Evolutionary conservation across 2,113 vertebrate species (phyloP).

Genomic region (Archocentrus centrarchus): DNA sequence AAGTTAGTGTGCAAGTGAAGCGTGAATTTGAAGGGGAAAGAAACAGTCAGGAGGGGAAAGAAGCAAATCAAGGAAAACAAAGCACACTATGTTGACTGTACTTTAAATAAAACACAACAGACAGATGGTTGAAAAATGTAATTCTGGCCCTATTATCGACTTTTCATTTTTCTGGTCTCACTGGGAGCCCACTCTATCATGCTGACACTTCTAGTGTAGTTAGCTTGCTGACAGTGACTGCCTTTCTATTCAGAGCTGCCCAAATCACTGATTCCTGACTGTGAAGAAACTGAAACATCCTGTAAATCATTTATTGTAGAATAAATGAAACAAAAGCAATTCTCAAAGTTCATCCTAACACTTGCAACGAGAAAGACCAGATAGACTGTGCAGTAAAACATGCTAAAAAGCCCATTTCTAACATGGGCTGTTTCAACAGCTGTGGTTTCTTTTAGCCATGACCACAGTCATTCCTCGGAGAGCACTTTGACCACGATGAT

Average conservation of each 20-base stretch:
- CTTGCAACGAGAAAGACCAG: not conserved
- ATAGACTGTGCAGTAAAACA: not conserved
- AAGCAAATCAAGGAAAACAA: not conserved
- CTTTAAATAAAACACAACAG: constrained; percentile 19
- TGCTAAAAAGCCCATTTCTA: not conserved
- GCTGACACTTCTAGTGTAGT: constrained; percentile 29
- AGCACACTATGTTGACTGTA: not conserved
- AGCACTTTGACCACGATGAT: not conserved
- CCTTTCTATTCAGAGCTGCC: constrained; percentile 16
- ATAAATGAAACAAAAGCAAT: constrained; percentile 10
- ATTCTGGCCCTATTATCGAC: constrained; percentile 26
- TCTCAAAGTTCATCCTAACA: not conserved
- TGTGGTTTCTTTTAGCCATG: not conserved
- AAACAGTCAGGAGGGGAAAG: not conserved
- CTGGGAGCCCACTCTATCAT: constrained; percentile 34
- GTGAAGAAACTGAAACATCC: constrained; percentile 29
- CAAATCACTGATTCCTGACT: constrained; percentile 21
- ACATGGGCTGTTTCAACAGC: not conserved
- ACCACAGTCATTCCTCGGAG: not conserved
- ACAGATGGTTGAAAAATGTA: constrained; percentile 22
- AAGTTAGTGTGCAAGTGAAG: not conserved
- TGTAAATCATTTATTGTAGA: constrained; percentile 17
- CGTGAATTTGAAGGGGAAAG: not conserved
- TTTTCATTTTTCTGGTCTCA: constrained; percentile 29
- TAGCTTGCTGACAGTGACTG: constrained; percentile 27